Conservation (phyloP, 1,140 invertebrate genomes). For the Lepidotrigona ventralis region DNA sequence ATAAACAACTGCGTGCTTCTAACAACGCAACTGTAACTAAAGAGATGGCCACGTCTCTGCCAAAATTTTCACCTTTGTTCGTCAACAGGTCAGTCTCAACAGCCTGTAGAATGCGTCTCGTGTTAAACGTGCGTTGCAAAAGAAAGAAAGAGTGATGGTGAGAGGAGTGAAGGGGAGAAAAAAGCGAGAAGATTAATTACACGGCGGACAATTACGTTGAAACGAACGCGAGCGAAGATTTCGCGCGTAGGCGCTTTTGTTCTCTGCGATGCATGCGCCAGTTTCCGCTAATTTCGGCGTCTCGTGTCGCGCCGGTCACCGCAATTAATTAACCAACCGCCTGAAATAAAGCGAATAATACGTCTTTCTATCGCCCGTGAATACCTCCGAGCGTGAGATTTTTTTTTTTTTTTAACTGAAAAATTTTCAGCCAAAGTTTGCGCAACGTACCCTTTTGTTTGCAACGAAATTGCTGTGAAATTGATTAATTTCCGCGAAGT, state of each 20-base stretch:
- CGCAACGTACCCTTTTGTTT: too few relatives aligned
- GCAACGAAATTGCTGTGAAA: too few relatives aligned
- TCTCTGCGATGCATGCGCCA: conserved; percentile 19
- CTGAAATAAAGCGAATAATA: conserved; percentile 25
- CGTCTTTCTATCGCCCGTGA: not conserved
- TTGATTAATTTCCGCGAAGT: too few relatives aligned
- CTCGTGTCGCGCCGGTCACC: not conserved
- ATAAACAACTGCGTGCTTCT: not conserved
- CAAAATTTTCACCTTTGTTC: conserved; percentile 2
- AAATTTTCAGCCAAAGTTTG: not conserved
- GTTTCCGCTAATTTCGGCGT: conserved; percentile 30
- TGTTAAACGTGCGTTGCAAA: not conserved
- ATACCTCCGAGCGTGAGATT: not conserved
- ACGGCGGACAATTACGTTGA: conserved; percentile 18
- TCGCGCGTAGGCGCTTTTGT: conserved; percentile 38
- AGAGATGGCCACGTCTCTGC: not conserved
- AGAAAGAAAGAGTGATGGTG: not conserved
- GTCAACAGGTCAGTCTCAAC: not conserved
- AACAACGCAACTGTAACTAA: not conserved
- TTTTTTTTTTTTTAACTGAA: not conserved
- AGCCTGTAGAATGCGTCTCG: not conserved
- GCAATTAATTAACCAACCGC: conserved; percentile 26
- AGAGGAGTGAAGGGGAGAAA: not conserved
- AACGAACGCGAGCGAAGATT: conserved; percentile 27
- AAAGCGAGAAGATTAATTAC: conserved; percentile 27